phyloP scores from a whole-genome alignment of 1,140 invertebrate genomes.

The Papilio aristodemus region DNA sequence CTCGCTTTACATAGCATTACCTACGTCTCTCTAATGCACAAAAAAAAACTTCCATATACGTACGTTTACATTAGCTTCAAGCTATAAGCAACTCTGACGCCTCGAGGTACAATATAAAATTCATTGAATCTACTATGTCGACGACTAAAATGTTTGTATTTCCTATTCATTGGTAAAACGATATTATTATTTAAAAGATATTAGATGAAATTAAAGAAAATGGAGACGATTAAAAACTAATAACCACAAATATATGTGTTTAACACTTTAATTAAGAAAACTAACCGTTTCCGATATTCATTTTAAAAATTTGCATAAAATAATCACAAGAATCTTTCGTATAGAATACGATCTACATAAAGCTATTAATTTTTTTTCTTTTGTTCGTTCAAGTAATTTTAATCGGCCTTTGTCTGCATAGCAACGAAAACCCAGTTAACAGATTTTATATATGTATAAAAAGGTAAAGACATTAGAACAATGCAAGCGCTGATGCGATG shows the following conservation, averaged over 20 bases:
- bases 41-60: constrained; percentile 15
- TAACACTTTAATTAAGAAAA: too few relatives aligned
- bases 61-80: not conserved
- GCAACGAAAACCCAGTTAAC: too few relatives aligned
- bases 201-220: not conserved
- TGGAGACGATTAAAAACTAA: too few relatives aligned
- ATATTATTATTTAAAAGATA: not conserved
- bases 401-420: too few relatives aligned
- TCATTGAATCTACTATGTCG: not conserved
- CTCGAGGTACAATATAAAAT: not conserved
- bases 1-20: constrained; percentile 15
- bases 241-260: too few relatives aligned
- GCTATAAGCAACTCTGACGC: not conserved
- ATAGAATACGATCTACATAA: too few relatives aligned
- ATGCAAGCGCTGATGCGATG: not conserved
- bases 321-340: too few relatives aligned
- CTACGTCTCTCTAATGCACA: constrained; percentile 16
- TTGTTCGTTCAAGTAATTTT: too few relatives aligned
- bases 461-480: not conserved
- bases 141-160: not conserved
- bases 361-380: too few relatives aligned
- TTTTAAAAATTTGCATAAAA: too few relatives aligned
- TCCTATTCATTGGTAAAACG: not conserved
- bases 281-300: too few relatives aligned
- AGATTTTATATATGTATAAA: too few relatives aligned